Conservation (phyloP, 2,113 vertebrate species). For the Cranoglanis bouderius region DNA sequence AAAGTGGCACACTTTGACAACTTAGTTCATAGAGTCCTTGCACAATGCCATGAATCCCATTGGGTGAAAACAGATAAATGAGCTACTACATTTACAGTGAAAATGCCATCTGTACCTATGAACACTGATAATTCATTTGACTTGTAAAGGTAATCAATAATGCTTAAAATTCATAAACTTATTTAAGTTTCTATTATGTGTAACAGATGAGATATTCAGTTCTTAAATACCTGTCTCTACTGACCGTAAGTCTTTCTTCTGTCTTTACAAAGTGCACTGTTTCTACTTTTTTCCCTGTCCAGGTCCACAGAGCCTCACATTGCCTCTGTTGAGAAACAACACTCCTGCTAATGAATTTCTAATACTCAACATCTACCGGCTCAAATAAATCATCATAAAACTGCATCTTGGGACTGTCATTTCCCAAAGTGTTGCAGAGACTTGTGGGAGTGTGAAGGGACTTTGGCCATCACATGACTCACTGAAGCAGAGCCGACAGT, state of each 20-base stretch:
- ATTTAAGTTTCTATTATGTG: background rate
- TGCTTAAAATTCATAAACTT: constrained; percentile 36
- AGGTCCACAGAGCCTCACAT: constrained; percentile 42
- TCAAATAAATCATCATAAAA: constrained; percentile 82
- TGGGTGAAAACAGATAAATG: background rate
- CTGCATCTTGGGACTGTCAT: constrained; percentile 75
- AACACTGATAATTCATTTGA: background rate
- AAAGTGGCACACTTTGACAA: background rate
- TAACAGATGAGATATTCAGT: background rate
- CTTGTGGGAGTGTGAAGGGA: constrained; percentile 73
- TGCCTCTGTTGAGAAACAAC: constrained; percentile 54
- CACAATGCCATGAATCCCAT: background rate
- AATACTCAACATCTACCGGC: constrained; percentile 73
- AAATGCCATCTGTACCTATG: background rate
- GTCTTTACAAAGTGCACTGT: constrained; percentile 4
- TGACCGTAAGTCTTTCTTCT: constrained; percentile 15
- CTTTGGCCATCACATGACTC: constrained; percentile 76
- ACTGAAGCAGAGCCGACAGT: constrained; percentile 74
- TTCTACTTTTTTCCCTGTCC: constrained; percentile 2
- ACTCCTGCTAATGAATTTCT: constrained; percentile 76
- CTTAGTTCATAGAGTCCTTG: background rate
- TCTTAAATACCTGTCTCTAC: constrained; percentile 24
- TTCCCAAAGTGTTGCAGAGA: constrained; percentile 71
- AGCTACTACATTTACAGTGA: background rate
- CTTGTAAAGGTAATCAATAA: constrained; percentile 24